phyloP scores from a whole-genome alignment of 1,140 invertebrate species.

The Pissodes strobi region DNA sequence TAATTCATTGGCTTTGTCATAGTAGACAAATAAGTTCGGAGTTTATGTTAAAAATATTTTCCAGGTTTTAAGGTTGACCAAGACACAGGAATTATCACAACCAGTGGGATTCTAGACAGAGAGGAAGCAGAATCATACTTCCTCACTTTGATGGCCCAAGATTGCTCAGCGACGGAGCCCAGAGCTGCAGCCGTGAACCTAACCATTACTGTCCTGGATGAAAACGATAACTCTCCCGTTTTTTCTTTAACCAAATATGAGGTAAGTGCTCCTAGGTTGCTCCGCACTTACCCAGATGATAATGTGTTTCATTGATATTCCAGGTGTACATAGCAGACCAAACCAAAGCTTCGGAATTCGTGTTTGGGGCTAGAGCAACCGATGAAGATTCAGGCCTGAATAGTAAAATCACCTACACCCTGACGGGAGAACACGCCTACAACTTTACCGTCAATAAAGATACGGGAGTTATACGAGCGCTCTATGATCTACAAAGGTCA shows the following conservation, averaged over 20 bases:
- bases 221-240: slow-evolving; percentile 85
- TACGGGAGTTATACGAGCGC: slow-evolving; percentile 82
- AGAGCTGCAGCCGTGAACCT: slow-evolving; percentile 78
- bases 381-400: slow-evolving; percentile 82
- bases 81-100: slow-evolving; percentile 75
- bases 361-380: slow-evolving; percentile 82
- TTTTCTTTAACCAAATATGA: slow-evolving; percentile 75
- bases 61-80: slow-evolving; percentile 70
- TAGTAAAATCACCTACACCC: slow-evolving; percentile 75
- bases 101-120: slow-evolving; percentile 73
- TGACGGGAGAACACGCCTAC: slow-evolving; percentile 76
- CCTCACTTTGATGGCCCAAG: slow-evolving; percentile 82
- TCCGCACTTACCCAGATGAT: neutral
- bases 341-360: slow-evolving; percentile 76
- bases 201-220: slow-evolving; percentile 77
- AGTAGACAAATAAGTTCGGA: too few relatives aligned
- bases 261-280: neutral
- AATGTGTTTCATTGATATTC: neutral
- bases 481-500: slow-evolving; percentile 60
- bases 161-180: slow-evolving; percentile 82
- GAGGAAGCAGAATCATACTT: slow-evolving; percentile 78
- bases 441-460: slow-evolving; percentile 76
- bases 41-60: too few relatives aligned
- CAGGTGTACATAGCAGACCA: slow-evolving; percentile 76
- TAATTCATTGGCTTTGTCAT: too few relatives aligned